These are phyloP conservation scores for Athene noctua DNA, from an alignment of 2,113 vertebrate species.

Conservation along the genomic window DNA sequence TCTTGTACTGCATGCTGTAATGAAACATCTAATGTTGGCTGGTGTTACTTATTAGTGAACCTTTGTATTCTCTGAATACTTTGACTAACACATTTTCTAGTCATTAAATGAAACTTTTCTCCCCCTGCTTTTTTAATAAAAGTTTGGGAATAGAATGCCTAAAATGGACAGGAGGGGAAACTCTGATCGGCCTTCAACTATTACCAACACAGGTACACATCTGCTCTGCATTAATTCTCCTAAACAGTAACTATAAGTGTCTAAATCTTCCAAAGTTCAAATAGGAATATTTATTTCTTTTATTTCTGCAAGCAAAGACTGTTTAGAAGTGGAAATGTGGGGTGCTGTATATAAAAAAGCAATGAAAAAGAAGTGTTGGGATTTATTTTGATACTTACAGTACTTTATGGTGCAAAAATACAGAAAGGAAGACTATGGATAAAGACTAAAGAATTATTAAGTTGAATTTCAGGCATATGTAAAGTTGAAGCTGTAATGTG, in stretches of 20 bases:
- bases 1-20: rapidly evolving
- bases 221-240: not conserved
- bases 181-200: not conserved
- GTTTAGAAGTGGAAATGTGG: not conserved
- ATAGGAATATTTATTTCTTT: not conserved
- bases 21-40: not conserved
- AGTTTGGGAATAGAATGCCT: not conserved
- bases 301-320: not conserved
- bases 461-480: not conserved
- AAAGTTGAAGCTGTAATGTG: not conserved
- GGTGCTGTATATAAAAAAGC: not conserved
- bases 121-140: not conserved
- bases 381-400: not conserved
- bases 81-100: not conserved
- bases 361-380: not conserved
- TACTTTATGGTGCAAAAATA: not conserved
- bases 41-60: not conserved
- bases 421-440: not conserved
- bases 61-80: not conserved
- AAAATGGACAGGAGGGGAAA: not conserved
- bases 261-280: not conserved
- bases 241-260: not conserved
- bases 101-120: not conserved
- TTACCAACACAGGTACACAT: not conserved
- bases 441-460: not conserved